Evolutionary conservation across 2,113 vertebrate species (phyloP).

Genomic region (Misgurnus mizolepis): DNA sequence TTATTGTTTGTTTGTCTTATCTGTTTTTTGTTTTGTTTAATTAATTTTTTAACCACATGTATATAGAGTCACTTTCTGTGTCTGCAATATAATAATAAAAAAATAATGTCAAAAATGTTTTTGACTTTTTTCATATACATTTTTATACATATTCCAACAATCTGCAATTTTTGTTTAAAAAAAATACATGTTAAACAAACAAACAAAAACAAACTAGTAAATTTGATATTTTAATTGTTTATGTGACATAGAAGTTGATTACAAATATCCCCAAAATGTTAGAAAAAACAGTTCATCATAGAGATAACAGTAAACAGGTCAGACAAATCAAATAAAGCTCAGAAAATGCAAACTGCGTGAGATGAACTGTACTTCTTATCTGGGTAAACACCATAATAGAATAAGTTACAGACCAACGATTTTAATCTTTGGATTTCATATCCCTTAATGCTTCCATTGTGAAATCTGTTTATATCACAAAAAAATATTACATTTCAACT

Average conservation of each 20-base stretch:
- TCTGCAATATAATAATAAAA: too few relatives aligned
- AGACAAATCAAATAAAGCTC: background rate
- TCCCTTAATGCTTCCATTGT: background rate
- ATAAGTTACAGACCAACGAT: background rate
- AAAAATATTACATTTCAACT: slow-evolving; percentile 4
- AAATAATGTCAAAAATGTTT: too few relatives aligned
- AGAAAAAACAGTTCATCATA: background rate
- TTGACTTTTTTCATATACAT: too few relatives aligned
- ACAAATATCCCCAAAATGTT: background rate
- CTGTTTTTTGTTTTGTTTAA: too few relatives aligned
- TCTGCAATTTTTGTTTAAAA: background rate
- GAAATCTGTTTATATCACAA: background rate
- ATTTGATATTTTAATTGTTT: slow-evolving; percentile 44
- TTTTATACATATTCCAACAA: background rate
- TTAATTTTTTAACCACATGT: too few relatives aligned
- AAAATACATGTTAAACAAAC: too few relatives aligned
- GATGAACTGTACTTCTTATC: background rate
- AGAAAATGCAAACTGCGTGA: background rate
- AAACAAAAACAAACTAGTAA: slow-evolving; percentile 18
- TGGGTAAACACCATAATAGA: background rate
- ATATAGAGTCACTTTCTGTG: too few relatives aligned
- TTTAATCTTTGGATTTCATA: background rate
- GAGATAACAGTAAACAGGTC: background rate
- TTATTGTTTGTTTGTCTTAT: too few relatives aligned
- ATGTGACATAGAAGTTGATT: slow-evolving; percentile 16